Evolutionary conservation across 2,888 invertebrate species (phyloP).

Genomic region (Pollenia labialis): DNA sequence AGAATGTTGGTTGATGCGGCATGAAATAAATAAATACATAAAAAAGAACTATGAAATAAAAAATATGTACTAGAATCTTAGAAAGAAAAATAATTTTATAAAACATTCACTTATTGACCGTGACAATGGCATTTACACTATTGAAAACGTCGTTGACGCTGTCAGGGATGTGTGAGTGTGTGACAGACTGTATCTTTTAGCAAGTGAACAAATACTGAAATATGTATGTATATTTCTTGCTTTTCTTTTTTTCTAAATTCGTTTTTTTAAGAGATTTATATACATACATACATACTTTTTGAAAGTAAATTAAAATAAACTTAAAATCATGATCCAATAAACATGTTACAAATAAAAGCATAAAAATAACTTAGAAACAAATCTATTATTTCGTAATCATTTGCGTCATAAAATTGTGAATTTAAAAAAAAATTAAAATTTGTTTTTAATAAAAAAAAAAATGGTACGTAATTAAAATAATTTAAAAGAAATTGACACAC

Average conservation of each 20-base stretch:
- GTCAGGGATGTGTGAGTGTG: not conserved
- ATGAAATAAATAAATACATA: not conserved
- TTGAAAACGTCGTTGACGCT: conserved; percentile 47
- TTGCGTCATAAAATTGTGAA: too few species aligned
- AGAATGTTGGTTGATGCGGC: not conserved
- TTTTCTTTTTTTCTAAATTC: not conserved
- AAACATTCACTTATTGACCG: conserved; percentile 72
- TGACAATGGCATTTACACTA: conserved; percentile 70
- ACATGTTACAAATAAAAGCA: conserved; percentile 21
- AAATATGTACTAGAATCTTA: conserved; percentile 4
- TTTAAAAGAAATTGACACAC: too few species aligned
- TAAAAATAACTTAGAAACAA: conserved; percentile 6
- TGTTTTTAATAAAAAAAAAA: too few species aligned
- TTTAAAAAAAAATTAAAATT: too few species aligned
- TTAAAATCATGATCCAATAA: conserved; percentile 42
- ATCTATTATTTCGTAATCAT: too few species aligned
- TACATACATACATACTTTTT: too few species aligned
- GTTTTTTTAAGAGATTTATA: not conserved
- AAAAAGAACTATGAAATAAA: not conserved
- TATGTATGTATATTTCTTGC: not conserved
- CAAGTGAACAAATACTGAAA: not conserved
- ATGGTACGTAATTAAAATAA: too few species aligned
- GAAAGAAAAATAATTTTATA: conserved; percentile 22
- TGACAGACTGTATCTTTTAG: not conserved
- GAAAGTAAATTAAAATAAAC: not conserved